Percentiles rank a stretch among this genome's conserved stretches.
These are phyloP conservation scores for Trinectes maculatus DNA, from an alignment of 2,113 vertebrate genomes.

Conservation along the genomic window DNA sequence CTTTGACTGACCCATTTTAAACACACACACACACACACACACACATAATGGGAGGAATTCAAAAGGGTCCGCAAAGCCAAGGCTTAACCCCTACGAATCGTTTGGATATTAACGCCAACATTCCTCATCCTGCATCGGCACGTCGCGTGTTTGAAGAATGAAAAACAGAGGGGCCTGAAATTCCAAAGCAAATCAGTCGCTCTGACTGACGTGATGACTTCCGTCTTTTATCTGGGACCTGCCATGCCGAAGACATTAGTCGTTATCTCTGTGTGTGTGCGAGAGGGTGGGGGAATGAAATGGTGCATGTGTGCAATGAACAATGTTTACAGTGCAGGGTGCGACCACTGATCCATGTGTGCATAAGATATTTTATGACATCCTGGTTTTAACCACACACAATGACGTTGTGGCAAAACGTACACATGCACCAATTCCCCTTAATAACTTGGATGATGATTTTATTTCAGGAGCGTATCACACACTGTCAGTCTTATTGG, in stretches of 20 bases:
- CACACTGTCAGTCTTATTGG: too few species aligned
- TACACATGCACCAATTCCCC: not conserved
- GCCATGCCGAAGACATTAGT: conserved; percentile 51
- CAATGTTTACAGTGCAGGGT: conserved; percentile 48
- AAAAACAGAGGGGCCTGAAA: conserved; percentile 63
- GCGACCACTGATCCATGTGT: conserved; percentile 7
- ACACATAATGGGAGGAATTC: conserved; percentile 35
- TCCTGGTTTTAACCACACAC: too few species aligned
- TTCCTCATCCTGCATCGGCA: conserved; percentile 29
- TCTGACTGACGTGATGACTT: conserved; percentile 61
- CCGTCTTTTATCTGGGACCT: conserved; percentile 48
- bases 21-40: not conserved
- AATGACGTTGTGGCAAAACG: not conserved
- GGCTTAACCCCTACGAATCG: conserved; percentile 37
- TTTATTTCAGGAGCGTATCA: not conserved
- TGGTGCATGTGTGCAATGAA: conserved; percentile 48
- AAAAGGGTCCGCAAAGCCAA: conserved; percentile 39
- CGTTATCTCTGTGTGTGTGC: conserved; percentile 37
- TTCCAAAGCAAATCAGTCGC: conserved; percentile 59
- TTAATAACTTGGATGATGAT: not conserved
- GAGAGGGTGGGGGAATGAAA: conserved; percentile 55
- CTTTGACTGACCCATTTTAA: conserved; percentile 36
- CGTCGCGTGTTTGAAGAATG: conserved; percentile 21
- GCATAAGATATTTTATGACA: not conserved
- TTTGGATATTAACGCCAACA: conserved; percentile 55